These are phyloP conservation scores for Protobothrops flavoviridis DNA, from an alignment of 2,113 vertebrate genomes.

Conservation along the genomic window DNA sequence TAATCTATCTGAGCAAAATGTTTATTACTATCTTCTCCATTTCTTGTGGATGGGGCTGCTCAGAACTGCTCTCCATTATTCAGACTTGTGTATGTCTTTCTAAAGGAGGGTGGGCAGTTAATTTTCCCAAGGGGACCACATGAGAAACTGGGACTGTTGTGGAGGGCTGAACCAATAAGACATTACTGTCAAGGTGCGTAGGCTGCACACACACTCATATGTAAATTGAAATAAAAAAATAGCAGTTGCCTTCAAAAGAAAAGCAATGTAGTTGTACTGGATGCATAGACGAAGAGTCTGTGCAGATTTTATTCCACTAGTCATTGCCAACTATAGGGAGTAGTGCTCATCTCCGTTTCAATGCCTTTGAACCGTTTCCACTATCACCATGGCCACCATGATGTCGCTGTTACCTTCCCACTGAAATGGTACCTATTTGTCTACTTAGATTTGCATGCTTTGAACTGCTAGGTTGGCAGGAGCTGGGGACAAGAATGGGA, in stretches of 20 bases:
- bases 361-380: background rate
- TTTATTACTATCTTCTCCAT: background rate
- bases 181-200: no score
- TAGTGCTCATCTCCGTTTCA: background rate
- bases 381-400: background rate
- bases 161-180: no score
- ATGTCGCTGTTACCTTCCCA: background rate
- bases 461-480: background rate
- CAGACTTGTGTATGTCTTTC: background rate
- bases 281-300: no score
- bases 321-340: no score
- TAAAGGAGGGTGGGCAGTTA: background rate
- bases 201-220: no score
- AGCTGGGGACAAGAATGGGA: background rate
- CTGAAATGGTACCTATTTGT: background rate
- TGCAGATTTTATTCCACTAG: no score
- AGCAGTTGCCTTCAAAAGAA: no score
- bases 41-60: background rate
- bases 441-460: background rate
- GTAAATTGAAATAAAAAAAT: no score
- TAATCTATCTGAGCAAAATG: background rate
- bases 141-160: no score
- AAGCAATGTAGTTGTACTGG: no score
- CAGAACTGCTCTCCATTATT: background rate
- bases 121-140: no score